Evolutionary conservation across 2,797 vertebrate genomes (phyloP), one percentile per base, ranked within the genome.

Genomic region (Knipowitschia caucasica): DNA sequence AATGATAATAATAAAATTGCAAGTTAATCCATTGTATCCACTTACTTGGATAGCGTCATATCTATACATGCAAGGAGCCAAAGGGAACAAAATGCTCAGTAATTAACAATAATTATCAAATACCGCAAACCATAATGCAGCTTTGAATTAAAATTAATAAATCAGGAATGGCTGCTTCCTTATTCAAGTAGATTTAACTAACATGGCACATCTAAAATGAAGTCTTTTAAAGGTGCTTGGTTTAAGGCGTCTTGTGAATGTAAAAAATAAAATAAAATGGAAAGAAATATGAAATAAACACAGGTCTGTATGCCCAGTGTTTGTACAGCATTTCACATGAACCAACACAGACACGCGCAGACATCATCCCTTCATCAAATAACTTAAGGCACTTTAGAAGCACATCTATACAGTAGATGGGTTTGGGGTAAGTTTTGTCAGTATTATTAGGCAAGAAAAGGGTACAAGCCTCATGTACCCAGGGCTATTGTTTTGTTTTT

Each of bases 151-250:
- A 10, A 46, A 17, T 47, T 7, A 34, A 21, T 35, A 42, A 56
- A 50, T 29, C 18, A 42, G 40, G 46, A 66, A 60, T 53, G 50
- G 62, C 67, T 38, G 58, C 36, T 38, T 43, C 21, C 20, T 42
- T 20, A 64, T 84, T 85, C 82, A 86, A 85, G 82, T 85, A 77
- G 46, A 71, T 66, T 75, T 66, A 35, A 62, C 57, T 60, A 54
- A 36, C 44, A 62, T 68, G 69, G 71, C 73, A 78, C 69, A 53
- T 51, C 53, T 61, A 64, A 70, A 17, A 15, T 21, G 11, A 65
- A 39, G 50, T 29, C 66, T 64, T 62, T 7, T 64, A 66, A 17
- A 68, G 59, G 34, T 15, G 26, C 59, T 62, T 46, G 58, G 40
- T 73, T 77, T 62, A 64, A 69, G 76, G 59, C 58, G 52, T 65